Conservation (phyloP, 2,888 invertebrate species). For the Callosobruchus maculatus region DNA sequence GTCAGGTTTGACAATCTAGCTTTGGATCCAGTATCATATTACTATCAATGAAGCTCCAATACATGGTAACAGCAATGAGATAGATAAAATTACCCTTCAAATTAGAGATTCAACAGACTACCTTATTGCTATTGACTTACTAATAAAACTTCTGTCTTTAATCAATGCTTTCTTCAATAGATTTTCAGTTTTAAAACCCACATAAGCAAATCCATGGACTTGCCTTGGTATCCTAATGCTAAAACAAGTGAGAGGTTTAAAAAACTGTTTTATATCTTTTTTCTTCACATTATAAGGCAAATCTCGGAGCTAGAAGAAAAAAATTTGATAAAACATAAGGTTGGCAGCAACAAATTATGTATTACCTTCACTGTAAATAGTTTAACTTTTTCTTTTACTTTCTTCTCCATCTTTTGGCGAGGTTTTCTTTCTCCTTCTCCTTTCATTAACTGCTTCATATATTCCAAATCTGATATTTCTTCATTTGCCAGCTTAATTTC, state of each 20-base stretch:
- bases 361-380: constrained; percentile 63
- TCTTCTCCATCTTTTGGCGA: constrained; percentile 45
- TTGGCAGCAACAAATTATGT: constrained; percentile 6
- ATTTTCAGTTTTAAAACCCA: constrained; percentile 82
- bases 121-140: too few species aligned
- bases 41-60: too few species aligned
- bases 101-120: too few species aligned
- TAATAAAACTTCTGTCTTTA: constrained; percentile 83
- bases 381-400: constrained; percentile 42
- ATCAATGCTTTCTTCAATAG: constrained; percentile 74
- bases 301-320: constrained; percentile 57
- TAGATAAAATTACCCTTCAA: too few species aligned
- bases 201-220: constrained; percentile 81
- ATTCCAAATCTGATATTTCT: constrained; percentile 72
- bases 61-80: too few species aligned
- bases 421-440: constrained; percentile 34
- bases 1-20: too few species aligned
- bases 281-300: constrained; percentile 77
- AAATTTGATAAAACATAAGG: not conserved
- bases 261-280: constrained; percentile 80
- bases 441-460: constrained; percentile 66
- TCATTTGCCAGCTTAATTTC: constrained; percentile 62
- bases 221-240: constrained; percentile 77
- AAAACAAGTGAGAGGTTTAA: constrained; percentile 73
- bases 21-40: too few species aligned